Evolutionary conservation across 2,797 vertebrate species (phyloP).

Genomic region (Sebastes minor): DNA sequence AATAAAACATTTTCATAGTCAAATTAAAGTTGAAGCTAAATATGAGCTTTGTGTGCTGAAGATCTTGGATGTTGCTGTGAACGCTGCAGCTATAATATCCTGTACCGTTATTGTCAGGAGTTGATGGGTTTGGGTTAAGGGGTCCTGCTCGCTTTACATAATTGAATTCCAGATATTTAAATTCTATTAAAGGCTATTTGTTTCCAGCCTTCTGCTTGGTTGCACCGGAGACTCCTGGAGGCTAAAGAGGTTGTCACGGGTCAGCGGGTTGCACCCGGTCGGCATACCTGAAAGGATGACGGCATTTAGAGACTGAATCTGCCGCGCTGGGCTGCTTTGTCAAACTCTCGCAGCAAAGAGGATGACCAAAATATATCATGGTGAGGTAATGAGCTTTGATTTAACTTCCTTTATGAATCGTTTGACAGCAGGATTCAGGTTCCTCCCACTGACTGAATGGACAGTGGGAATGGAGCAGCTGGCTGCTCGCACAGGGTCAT

Average conservation of each 20-base stretch:
- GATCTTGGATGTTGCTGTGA: neutral
- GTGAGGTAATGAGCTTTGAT: neutral
- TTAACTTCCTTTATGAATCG: neutral
- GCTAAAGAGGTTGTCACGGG: slow-evolving; percentile 57
- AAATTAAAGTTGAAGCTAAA: slow-evolving; percentile 1
- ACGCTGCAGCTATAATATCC: neutral
- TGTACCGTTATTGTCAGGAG: neutral
- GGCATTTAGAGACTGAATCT: neutral
- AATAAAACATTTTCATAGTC: neutral
- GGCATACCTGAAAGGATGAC: slow-evolving; percentile 37
- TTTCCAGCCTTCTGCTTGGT: slow-evolving; percentile 57
- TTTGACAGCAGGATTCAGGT: neutral
- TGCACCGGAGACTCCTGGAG: slow-evolving; percentile 53
- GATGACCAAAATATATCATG: neutral
- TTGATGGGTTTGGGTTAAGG: slow-evolving; percentile 25
- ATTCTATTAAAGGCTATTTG: slow-evolving; percentile 63
- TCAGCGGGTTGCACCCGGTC: slow-evolving; percentile 26
- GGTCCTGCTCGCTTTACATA: slow-evolving; percentile 42
- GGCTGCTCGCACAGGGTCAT: neutral
- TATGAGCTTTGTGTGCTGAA: neutral
- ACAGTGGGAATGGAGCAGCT: neutral
- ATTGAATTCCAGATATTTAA: slow-evolving; percentile 61
- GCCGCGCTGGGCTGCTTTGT: neutral
- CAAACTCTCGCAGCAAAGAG: neutral
- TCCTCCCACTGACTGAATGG: neutral